Percentiles rank a stretch among this genome's conserved stretches.
Conservation (phyloP, 2,888 invertebrate genomes). For the Oxyscelio sp. region DNA sequence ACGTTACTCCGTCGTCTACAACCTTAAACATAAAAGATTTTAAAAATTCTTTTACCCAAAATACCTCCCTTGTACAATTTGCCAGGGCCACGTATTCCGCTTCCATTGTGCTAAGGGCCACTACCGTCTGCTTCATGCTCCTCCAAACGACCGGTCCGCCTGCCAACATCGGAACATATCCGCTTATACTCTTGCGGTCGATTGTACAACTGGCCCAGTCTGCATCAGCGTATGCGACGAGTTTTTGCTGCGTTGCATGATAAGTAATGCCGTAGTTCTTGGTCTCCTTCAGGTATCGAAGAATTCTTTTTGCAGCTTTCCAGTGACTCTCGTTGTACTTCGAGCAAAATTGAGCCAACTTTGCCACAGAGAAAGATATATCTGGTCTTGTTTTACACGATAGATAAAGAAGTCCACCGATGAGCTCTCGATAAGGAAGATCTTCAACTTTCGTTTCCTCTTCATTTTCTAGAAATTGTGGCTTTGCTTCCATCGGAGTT, state of each 20-base stretch:
- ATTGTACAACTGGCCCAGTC: slow-evolving; percentile 53
- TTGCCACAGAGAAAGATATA: slow-evolving; percentile 53
- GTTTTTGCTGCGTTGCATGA: slow-evolving; percentile 7
- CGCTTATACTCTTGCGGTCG: slow-evolving; percentile 48
- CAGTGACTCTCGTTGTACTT: slow-evolving; percentile 50
- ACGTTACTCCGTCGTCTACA: slow-evolving; percentile 1
- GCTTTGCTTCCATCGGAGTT: slow-evolving; percentile 53
- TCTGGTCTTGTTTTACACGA: slow-evolving; percentile 57
- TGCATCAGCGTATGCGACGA: slow-evolving; percentile 49
- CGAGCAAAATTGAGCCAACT: slow-evolving; percentile 48
- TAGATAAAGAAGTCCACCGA: slow-evolving; percentile 60
- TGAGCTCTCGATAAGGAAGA: slow-evolving; percentile 54
- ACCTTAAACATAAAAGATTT: slow-evolving; percentile 7
- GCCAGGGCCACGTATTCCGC: slow-evolving; percentile 55
- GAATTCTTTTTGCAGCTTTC: slow-evolving; percentile 59
- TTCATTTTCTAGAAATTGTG: slow-evolving; percentile 18
- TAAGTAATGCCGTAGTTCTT: slow-evolving; percentile 37
- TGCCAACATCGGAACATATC: slow-evolving; percentile 48
- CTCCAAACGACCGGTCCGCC: slow-evolving; percentile 47
- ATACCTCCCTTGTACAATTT: slow-evolving; percentile 37
- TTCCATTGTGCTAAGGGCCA: slow-evolving; percentile 63
- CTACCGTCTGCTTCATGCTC: slow-evolving; percentile 39
- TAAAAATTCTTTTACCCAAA: slow-evolving; percentile 40
- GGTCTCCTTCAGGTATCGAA: slow-evolving; percentile 43
- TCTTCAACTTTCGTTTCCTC: slow-evolving; percentile 2